Conservation (phyloP, 1,140 invertebrate genomes). For the Leptestheria dahalacensis region DNA sequence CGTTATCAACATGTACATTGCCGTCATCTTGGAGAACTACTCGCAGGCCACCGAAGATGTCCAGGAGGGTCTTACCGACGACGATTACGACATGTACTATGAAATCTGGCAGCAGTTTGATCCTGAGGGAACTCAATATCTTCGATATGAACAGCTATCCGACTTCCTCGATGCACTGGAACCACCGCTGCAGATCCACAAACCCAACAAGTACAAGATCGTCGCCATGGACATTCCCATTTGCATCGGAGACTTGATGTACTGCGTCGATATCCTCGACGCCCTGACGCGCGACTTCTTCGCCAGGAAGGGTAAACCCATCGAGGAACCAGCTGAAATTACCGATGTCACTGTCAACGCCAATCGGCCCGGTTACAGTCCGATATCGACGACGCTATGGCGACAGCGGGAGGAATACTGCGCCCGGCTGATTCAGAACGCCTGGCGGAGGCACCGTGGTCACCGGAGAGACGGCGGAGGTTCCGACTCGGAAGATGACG, state of each 20-base stretch:
- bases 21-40: constrained; percentile 97
- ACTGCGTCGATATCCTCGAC: constrained; percentile 94
- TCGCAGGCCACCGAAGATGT: constrained; percentile 96
- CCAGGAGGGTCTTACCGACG: constrained; percentile 91
- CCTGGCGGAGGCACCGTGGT: constrained; percentile 60
- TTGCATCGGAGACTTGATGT: constrained; percentile 76
- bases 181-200: constrained; percentile 85
- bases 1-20: constrained; percentile 99
- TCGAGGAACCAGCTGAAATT: constrained; percentile 74
- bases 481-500: constrained; percentile 13
- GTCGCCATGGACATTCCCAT: constrained; percentile 97
- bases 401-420: constrained; percentile 90
- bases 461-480: constrained; percentile 44
- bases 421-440: constrained; percentile 83
- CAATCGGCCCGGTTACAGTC: constrained; percentile 50
- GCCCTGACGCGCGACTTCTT: constrained; percentile 93
- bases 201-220: constrained; percentile 97
- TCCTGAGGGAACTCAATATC: constrained; percentile 93
- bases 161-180: constrained; percentile 90
- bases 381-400: constrained; percentile 82
- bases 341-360: constrained; percentile 38
- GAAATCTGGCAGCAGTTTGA: constrained; percentile 98
- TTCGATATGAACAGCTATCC: constrained; percentile 78
- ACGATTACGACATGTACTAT: constrained; percentile 99
- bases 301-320: constrained; percentile 59